Conservation (phyloP, 2,888 invertebrate genomes). For the Amiota mariae region DNA sequence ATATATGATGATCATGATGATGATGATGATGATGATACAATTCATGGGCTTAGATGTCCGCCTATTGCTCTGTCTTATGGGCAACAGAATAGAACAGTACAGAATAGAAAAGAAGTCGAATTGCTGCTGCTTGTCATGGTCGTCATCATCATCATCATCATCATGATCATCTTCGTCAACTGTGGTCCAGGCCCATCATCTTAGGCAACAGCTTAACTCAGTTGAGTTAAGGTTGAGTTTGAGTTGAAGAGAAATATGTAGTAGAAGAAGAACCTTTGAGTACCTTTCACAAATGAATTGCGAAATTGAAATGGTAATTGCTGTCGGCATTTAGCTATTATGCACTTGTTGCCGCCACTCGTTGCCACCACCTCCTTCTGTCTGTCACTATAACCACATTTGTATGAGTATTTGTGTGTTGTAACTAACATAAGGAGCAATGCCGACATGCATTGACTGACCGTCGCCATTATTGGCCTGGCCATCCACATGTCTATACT, state of each 20-base stretch:
- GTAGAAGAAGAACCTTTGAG: slow-evolving; percentile 3
- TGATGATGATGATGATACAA: slow-evolving; percentile 5
- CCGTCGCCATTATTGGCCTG: not conserved
- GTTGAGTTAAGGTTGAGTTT: too few species aligned
- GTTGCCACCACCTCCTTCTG: not conserved
- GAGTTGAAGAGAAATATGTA: too few species aligned
- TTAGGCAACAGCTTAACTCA: slow-evolving; percentile 2
- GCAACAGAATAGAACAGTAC: slow-evolving; percentile 27
- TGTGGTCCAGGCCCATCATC: slow-evolving; percentile 27
- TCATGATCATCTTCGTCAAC: slow-evolving; percentile 29
- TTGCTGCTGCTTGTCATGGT: slow-evolving; percentile 32
- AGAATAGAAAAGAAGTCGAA: slow-evolving; percentile 31
- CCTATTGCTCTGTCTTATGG: slow-evolving; percentile 2
- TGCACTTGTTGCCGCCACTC: slow-evolving; percentile 18
- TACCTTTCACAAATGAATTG: slow-evolving; percentile 43
- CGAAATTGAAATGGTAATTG: slow-evolving; percentile 46
- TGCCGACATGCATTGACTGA: not conserved
- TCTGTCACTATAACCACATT: not conserved
- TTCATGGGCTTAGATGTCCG: slow-evolving; percentile 14
- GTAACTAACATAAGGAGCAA: too few species aligned
- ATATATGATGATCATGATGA: slow-evolving; percentile 1
- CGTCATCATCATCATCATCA: slow-evolving; percentile 10
- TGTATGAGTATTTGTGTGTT: not conserved
- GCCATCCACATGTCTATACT: not conserved
- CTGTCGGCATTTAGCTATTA: slow-evolving; percentile 43